Evolutionary conservation across 2,113 vertebrate genomes (phyloP).

Genomic region (Oophaga pumilio): DNA sequence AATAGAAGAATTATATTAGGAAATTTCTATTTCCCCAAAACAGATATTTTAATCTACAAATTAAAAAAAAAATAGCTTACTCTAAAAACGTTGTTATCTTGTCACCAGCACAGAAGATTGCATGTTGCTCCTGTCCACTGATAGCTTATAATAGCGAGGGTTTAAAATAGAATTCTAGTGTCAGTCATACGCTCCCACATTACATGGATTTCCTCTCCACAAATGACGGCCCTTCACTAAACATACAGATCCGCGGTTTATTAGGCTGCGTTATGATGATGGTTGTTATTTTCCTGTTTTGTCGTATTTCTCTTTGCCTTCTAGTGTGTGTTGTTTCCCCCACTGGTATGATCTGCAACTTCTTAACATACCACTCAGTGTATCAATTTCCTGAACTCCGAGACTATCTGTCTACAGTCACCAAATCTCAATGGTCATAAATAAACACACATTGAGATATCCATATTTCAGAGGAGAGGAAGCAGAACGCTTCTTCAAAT

Average conservation of each 20-base stretch:
- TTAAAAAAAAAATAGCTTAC: background rate
- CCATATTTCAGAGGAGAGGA: constrained; percentile 20
- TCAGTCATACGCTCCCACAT: too few species aligned
- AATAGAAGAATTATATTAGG: background rate
- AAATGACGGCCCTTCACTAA: background rate
- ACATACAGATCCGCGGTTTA: background rate
- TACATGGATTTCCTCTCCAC: background rate
- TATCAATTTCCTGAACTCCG: constrained; percentile 51
- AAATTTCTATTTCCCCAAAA: background rate
- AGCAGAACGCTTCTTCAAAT: constrained; percentile 11
- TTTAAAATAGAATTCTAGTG: background rate
- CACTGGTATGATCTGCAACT: constrained; percentile 22
- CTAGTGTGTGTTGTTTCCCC: background rate
- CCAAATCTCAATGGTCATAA: constrained; percentile 50
- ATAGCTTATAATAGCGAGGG: background rate
- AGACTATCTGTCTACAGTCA: constrained; percentile 55
- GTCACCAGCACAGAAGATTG: background rate
- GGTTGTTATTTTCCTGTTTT: too few species aligned
- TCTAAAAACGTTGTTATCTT: background rate
- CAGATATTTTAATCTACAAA: too few species aligned
- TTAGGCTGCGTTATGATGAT: background rate
- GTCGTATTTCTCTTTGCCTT: background rate
- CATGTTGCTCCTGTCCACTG: background rate
- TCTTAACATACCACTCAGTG: constrained; percentile 26
- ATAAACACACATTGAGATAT: constrained; percentile 48